Conservation (phyloP, 2,113 vertebrate species). For the Tringa solitaria region DNA sequence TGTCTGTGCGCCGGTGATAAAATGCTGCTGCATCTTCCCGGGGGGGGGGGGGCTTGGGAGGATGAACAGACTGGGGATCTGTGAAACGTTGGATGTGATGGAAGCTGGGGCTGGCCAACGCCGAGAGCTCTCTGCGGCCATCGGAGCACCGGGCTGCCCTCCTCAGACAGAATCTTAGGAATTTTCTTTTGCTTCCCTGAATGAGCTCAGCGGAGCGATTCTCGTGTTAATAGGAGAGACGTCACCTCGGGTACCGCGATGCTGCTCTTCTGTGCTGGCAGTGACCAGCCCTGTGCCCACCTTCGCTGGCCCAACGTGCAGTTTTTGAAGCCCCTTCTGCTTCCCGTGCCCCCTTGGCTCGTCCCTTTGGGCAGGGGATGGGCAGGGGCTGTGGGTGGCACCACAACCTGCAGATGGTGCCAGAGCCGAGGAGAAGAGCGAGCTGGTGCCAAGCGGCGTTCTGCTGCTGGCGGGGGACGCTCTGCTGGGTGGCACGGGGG, state of each 20-base stretch:
- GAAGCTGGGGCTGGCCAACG: not conserved
- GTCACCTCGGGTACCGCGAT: accelerated
- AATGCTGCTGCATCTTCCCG: accelerated
- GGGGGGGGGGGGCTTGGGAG: not conserved
- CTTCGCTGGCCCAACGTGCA: accelerated
- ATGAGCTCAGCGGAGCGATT: accelerated
- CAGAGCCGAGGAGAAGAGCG: slow-evolving; percentile 28
- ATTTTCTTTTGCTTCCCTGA: not conserved
- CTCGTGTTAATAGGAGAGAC: accelerated
- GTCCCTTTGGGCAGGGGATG: not conserved
- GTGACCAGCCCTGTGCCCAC: accelerated
- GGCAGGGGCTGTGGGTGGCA: not conserved
- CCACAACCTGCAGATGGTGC: slow-evolving; percentile 66
- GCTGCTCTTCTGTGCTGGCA: not conserved
- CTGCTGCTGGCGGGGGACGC: not conserved
- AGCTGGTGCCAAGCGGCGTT: no score
- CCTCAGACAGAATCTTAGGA: accelerated
- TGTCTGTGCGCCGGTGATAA: not conserved
- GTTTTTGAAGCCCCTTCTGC: not conserved
- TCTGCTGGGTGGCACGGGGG: not conserved
- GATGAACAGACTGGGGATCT: accelerated
- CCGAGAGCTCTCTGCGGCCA: not conserved
- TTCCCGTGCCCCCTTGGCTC: accelerated
- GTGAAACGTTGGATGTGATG: accelerated
- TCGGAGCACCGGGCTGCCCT: not conserved